Evolutionary conservation across 2,888 invertebrate genomes (phyloP).

Genomic region (Phorcus lineatus): DNA sequence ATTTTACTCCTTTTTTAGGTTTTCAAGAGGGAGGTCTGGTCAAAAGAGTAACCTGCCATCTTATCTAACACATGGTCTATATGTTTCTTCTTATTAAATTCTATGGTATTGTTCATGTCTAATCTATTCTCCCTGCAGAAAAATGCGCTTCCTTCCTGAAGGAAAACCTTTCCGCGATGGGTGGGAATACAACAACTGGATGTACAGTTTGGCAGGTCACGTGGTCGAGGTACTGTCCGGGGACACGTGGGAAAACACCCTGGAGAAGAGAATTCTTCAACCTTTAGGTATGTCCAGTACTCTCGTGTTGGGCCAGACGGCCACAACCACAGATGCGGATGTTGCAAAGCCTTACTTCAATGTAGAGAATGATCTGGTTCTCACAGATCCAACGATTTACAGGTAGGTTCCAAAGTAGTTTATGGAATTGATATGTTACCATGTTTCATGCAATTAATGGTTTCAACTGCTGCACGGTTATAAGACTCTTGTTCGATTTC

Average conservation of each 20-base stretch:
- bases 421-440: no score
- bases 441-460: no score
- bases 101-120: no score
- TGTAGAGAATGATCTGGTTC: background rate
- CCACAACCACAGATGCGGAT: background rate
- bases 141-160: constrained; percentile 45
- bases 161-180: constrained; percentile 42
- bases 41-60: no score
- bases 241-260: constrained; percentile 9
- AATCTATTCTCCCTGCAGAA: constrained; percentile 33
- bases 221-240: constrained; percentile 48
- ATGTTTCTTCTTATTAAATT: no score
- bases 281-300: constrained; percentile 27
- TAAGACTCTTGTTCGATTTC: no score
- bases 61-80: no score
- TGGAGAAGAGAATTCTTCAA: constrained; percentile 15
- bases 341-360: constrained; percentile 23
- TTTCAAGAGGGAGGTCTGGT: no score
- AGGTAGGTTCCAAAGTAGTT: constrained; percentile 24
- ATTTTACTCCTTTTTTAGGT: no score
- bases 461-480: no score
- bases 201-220: constrained; percentile 59
- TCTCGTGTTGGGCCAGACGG: background rate
- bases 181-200: constrained; percentile 58
- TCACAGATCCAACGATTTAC: background rate